Percentiles rank a stretch among this genome's conserved stretches.
These are phyloP conservation scores for Corythornis madagascariensis DNA, from an alignment of 2,113 vertebrate species.

Conservation along the genomic window DNA sequence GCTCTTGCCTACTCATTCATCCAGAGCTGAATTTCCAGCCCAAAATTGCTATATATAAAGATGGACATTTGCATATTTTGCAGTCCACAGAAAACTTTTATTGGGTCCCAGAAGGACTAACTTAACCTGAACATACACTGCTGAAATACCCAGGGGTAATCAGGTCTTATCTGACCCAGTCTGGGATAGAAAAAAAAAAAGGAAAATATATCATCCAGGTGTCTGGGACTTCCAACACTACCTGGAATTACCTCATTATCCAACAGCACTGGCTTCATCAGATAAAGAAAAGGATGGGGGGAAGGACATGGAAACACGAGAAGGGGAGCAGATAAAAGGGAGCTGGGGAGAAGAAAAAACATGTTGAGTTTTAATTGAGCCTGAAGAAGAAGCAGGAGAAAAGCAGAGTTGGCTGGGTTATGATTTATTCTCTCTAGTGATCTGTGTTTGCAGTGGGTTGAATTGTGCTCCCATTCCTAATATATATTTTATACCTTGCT, in stretches of 20 bases:
- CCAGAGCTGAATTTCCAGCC: background rate
- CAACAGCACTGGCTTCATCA: constrained; percentile 11
- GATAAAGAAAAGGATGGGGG: background rate
- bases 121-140: background rate
- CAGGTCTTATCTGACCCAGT: constrained; percentile 3
- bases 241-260: constrained; percentile 57
- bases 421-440: constrained; percentile 46
- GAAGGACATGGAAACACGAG: background rate
- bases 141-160: constrained; percentile 4
- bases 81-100: background rate
- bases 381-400: constrained; percentile 38
- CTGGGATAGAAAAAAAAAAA: background rate
- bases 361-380: constrained; percentile 31
- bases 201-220: constrained; percentile 11
- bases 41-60: background rate
- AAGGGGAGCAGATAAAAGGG: constrained; percentile 45
- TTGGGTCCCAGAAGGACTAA: background rate
- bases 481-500: constrained; percentile 22
- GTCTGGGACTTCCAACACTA: constrained; percentile 39
- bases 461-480: background rate
- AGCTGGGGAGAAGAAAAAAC: constrained; percentile 18
- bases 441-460: background rate
- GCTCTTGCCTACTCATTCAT: background rate
- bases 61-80: constrained; percentile 3
- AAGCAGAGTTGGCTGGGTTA: background rate